Evolutionary conservation across 2,797 vertebrate species (phyloP), one percentile per base, ranked within the genome.

Genomic region (Smutsia gigantea): DNA sequence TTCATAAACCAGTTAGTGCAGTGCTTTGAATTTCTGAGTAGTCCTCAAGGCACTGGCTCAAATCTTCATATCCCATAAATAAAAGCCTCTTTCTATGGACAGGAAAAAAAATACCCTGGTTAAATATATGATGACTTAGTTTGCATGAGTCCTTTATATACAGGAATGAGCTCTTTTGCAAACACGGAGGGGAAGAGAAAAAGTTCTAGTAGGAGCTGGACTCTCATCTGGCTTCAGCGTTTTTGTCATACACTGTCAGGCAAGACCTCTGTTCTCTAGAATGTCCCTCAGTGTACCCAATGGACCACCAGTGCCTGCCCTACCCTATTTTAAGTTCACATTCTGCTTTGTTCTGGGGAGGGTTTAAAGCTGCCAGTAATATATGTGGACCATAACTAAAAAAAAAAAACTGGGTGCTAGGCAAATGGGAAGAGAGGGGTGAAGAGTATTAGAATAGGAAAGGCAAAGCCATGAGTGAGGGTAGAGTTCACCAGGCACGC

Each of bases 291-390:
- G 12, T 4, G 39, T 93, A 39, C 27, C 78, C 8, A 0, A 9
- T 4, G 29, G 57, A 19, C 71, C 27, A 34, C 74, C 7, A 57
- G 19, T 21, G 13, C 23, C 23, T 66, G 31, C 10, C 4, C 31
- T 49, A 23, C 14, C 6, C n/a, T 14, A 53, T 66, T 88, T n/a
- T 49, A 53, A 18, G 46, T n/a, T 74, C 25, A 13, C 31, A 23
- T 39, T 37, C 57, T 87, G 63, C 89, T 79, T 77, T 81, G 25
- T 93, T 82, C 71, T 84, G 71, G 86, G 64, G 74, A 81, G 23
- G 49, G 77, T 53, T 34, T 57, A 79, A 51, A 64, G 57, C 51
- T 79, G 42, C 23, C 78, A 81, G 9, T 1, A 27, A 27, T 46
- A 0, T 27, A 13, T 9, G 8, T 61, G 61, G 34, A 69, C 5